phyloP scores from a whole-genome alignment of 2,888 invertebrate species.

The Orthonevra nobilis region DNA sequence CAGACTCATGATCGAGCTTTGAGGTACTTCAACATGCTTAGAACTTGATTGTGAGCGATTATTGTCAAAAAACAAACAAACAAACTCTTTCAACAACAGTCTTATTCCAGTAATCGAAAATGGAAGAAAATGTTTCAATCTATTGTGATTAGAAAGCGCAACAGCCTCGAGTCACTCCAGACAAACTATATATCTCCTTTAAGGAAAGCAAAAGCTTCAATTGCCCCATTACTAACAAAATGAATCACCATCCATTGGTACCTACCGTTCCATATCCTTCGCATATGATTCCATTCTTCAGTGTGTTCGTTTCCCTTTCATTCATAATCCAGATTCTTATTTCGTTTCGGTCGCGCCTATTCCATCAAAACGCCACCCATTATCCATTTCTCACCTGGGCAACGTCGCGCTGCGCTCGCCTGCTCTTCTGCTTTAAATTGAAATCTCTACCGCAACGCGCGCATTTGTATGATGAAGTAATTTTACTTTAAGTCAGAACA shows the following conservation, averaged over 20 bases:
- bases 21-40: too few species aligned
- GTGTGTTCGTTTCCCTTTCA: slow-evolving; percentile 26
- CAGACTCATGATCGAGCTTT: too few species aligned
- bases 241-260: neutral
- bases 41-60: too few species aligned
- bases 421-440: slow-evolving; percentile 42
- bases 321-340: slow-evolving; percentile 37
- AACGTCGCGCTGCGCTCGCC: slow-evolving; percentile 3
- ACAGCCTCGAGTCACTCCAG: too few species aligned
- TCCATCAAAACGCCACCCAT: slow-evolving; percentile 47
- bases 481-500: slow-evolving; percentile 61
- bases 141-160: too few species aligned
- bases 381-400: slow-evolving; percentile 55
- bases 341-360: slow-evolving; percentile 48
- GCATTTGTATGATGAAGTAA: slow-evolving; percentile 51
- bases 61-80: too few species aligned
- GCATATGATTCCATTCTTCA: neutral
- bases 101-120: too few species aligned
- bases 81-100: too few species aligned
- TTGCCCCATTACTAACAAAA: neutral
- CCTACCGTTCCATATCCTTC: neutral
- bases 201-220: too few species aligned
- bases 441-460: slow-evolving; percentile 25
- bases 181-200: too few species aligned
- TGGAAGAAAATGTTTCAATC: too few species aligned